Evolutionary conservation across 2,113 vertebrate species (phyloP), one percentile per base, ranked within the genome.

Genomic region (Megaceryle torquata): DNA sequence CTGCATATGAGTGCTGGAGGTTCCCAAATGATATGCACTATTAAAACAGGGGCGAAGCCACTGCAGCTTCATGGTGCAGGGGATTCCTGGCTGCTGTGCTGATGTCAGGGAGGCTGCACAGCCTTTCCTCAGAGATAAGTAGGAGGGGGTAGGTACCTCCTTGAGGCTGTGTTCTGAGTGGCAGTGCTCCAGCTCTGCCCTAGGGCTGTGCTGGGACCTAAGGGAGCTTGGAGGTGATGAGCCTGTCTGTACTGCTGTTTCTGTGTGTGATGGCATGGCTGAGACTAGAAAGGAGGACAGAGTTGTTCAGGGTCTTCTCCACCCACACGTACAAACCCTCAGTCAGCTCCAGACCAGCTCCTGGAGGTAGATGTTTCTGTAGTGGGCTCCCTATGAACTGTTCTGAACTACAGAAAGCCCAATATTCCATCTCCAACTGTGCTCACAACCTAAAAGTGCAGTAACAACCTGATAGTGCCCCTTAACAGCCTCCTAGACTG

Each of bases 31-130:
- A 12, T 33, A 28, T 2, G 26, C 8, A 11, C 44, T 56, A n/a
- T 1, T n/a, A 31, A 48, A 77, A 48, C 33, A 19, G 51, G 41
- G 74, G 65, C 7, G 6, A 79, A 83, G 83, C 6, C 77, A 37
- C 64, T 57, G 87, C 25, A 9, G 93, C 54, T 89, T n/a, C 10
- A 10, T 51, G 84, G 11, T 59, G 89, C 93, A 13, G 95, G 93
- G 95, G 96, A 96, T 95, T 91, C 93, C 96, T 41, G 88, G 68
- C 46, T 69, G 89, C 78, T 28, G 59, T 6, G 29, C 85, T 95
- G 92, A 95, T 67, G 72, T 96, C 86, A 94, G 74, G 46, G 46
- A 93, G 50, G 78, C 25, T 79, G 69, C 67, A 5, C 74, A 72
- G 90, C 85, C n/a, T 37, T 46, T 29, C n/a, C 33, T 33, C 3